These are phyloP conservation scores for Linurgus olivaceus DNA, from an alignment of 2,797 vertebrate genomes.

Conservation along the genomic window DNA sequence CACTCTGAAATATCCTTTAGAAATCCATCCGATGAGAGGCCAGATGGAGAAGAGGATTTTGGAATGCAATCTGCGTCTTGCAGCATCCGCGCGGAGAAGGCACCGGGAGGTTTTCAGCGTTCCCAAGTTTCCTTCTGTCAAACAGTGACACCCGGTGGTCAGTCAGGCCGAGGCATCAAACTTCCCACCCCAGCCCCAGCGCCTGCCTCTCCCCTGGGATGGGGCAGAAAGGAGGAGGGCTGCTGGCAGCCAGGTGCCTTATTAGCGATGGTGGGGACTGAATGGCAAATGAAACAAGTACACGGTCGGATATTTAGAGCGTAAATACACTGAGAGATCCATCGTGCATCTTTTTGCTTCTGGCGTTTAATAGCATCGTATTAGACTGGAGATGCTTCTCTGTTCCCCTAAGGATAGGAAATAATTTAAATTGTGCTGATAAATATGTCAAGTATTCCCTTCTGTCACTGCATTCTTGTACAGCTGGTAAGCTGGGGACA, in stretches of 20 bases:
- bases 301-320: neutral
- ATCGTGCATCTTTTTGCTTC: neutral
- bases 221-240: neutral
- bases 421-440: constrained; percentile 65
- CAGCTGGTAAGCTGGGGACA: constrained; percentile 64
- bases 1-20: neutral
- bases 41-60: neutral
- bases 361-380: neutral
- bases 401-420: constrained; percentile 45
- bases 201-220: neutral
- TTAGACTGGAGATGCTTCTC: constrained; percentile 13
- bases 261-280: neutral
- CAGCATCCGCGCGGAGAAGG: accelerated
- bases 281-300: neutral
- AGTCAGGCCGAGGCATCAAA: accelerated
- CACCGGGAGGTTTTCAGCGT: neutral
- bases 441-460: constrained; percentile 65
- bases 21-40: neutral
- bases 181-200: accelerated
- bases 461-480: constrained; percentile 54
- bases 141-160: constrained; percentile 43
- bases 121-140: neutral
- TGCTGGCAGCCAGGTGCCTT: neutral
- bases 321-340: neutral
- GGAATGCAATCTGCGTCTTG: neutral